Evolutionary conservation across 2,797 vertebrate genomes (phyloP), one percentile per base, ranked within the genome.

Genomic region (Lepilemur ruficaudatus): DNA sequence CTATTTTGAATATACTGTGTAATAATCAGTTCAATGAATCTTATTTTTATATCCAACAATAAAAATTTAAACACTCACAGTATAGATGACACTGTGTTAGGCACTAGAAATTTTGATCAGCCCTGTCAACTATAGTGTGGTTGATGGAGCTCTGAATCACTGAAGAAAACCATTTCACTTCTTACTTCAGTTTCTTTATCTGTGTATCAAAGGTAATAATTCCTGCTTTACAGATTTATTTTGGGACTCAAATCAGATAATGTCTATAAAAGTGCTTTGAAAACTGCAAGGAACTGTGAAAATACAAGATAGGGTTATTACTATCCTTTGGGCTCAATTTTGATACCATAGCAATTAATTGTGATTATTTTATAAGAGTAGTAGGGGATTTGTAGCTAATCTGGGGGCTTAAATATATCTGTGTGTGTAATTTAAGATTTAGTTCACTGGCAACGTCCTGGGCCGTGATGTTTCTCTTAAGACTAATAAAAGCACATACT

Each of bases 261-360:
- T 55, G n/a, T 3, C 52, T 91, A 48, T 61, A 67, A 93, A 95
- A 94, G 46, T 76, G n/a, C 30, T 43, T 96, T 85, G 63, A 32
- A 96, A 96, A 88, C 20, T 41, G 1, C 13, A 84, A 84, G 14
- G 41, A 83, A 67, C 38, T 25, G 32, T 70, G 32, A 73, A 86
- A 86, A 72, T 85, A 79, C 67, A 89, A 84, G n/a, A 35, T 55
- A 91, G 28, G 4, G 23, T 84, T 84, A 89, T 87, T 86, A 84
- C 1, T 88, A 55, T 80, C 52, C 87, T 73, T 83, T 73, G 69
- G n/a, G 84, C 13, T 97, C 92, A 98, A 94, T 81, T 93, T 98
- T 95, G 79, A 97, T 83, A 86, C 63, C 70, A 69, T 46, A 97
- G 67, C 82, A 98, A 96, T 98, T 97, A 98, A 93, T 5, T 0